Conservation (phyloP, 2,888 invertebrate genomes). For the Gari tellinella region DNA sequence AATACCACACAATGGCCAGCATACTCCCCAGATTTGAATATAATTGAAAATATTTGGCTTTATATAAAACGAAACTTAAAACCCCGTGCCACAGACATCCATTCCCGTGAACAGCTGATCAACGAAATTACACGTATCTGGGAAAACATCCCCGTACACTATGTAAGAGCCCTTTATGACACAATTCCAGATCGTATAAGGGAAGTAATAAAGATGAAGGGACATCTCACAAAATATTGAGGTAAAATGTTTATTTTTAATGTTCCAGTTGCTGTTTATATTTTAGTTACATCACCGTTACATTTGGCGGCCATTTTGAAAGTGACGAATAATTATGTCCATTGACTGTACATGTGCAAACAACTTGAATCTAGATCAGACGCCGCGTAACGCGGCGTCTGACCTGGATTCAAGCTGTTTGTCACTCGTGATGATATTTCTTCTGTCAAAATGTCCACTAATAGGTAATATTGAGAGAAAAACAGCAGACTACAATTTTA, state of each 20-base stretch:
- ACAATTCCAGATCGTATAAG: neutral
- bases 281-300: neutral
- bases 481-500: too few relatives aligned
- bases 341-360: too few relatives aligned
- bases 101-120: conserved; percentile 4
- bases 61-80: conserved; percentile 1
- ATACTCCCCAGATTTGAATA: conserved; percentile 13
- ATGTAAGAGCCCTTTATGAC: neutral
- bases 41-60: conserved; percentile 5
- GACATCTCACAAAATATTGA: conserved; percentile 15
- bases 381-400: too few relatives aligned
- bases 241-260: neutral
- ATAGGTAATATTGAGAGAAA: too few relatives aligned
- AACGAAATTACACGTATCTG: neutral
- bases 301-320: neutral
- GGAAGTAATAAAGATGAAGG: conserved; percentile 9
- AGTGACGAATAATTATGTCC: neutral
- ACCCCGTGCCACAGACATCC: neutral
- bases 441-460: too few relatives aligned
- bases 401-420: too few relatives aligned
- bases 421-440: too few relatives aligned
- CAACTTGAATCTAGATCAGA: too few relatives aligned
- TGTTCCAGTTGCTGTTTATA: neutral
- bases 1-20: too few relatives aligned
- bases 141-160: conserved; percentile 11